phyloP scores from a whole-genome alignment of 2,888 invertebrate species.

The Aproaerema taeniolella region DNA sequence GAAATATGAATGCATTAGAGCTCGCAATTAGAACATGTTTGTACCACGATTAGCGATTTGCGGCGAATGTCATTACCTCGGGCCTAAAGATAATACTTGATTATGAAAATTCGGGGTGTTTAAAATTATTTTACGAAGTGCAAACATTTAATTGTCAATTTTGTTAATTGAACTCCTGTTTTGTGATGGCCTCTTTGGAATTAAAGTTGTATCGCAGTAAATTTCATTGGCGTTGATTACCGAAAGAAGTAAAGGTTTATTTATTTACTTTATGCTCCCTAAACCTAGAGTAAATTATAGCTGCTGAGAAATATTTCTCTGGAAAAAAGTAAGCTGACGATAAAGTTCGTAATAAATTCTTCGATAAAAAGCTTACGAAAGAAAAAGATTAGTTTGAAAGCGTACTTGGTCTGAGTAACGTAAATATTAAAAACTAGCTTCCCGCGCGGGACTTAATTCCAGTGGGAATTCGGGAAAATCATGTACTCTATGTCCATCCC shows the following conservation, averaged over 20 bases:
- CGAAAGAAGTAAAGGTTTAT: constrained; percentile 2
- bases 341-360: too few species aligned
- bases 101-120: constrained; percentile 51
- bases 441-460: too few species aligned
- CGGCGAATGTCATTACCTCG: constrained; percentile 51
- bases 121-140: constrained; percentile 44
- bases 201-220: neutral
- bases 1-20: constrained; percentile 42
- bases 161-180: constrained; percentile 36
- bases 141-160: constrained; percentile 39
- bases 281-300: too few species aligned
- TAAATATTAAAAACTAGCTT: too few species aligned
- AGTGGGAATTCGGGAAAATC: too few species aligned
- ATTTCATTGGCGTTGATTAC: neutral
- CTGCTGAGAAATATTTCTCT: too few species aligned
- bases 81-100: constrained; percentile 53
- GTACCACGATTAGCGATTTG: constrained; percentile 56
- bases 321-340: too few species aligned
- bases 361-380: too few species aligned
- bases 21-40: constrained; percentile 43
- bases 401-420: too few species aligned
- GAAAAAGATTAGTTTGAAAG: too few species aligned
- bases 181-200: constrained; percentile 1
- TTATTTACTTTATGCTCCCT: neutral
- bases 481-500: too few species aligned